Evolutionary conservation across 2,888 invertebrate genomes (phyloP), one percentile per base, ranked within the genome.

Genomic region (Ophion costatus): DNA sequence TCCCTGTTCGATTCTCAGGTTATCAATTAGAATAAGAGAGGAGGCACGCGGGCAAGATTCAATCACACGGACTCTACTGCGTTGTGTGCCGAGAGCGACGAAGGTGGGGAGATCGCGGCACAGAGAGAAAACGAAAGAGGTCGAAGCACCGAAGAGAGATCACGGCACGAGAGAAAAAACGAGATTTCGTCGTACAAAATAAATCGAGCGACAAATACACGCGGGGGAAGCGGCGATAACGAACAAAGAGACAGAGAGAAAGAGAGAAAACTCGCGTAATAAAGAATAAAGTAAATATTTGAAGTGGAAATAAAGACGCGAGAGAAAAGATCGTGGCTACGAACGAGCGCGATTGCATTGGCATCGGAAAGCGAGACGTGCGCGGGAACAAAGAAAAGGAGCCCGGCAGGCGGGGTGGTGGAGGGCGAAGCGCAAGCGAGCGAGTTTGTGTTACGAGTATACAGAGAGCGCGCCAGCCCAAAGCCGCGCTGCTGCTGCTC

Each of bases 371-470:
- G 66, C 66, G 76, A 56, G 69, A 61, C 38, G 42, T 11, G 67
- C 69, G 42, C 42, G 42, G 77, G 61, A 59, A 77, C 29, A 77
- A 59, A 77, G 38, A 69, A 66, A 67, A 38, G 38, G 56, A 71
- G 11, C 45, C 4, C 45, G 14, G 14, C 45, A 22, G 38, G 38
- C 10, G 56, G 10, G 70, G 10, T 5, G 17, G 51, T 2, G 29
- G 24, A 24, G 24, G 45, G 45, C 59, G 45, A 42, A 33, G 63
- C 42, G 57, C 59, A 67, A 59, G 22, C 78, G 51, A 70, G 45
- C 69, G 69, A 61, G 61, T 75, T 73, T 66, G 64, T 66, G 33
- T 56, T 64, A 64, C 64, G 66, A 66, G 45, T 64, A 56, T 64
- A 66, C 45, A 67, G 67, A 76, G 67, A 76, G 56, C 67, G 76